These are phyloP conservation scores for Mechanitis mazaeus DNA, from an alignment of 2,888 invertebrate genomes.

Conservation along the genomic window DNA sequence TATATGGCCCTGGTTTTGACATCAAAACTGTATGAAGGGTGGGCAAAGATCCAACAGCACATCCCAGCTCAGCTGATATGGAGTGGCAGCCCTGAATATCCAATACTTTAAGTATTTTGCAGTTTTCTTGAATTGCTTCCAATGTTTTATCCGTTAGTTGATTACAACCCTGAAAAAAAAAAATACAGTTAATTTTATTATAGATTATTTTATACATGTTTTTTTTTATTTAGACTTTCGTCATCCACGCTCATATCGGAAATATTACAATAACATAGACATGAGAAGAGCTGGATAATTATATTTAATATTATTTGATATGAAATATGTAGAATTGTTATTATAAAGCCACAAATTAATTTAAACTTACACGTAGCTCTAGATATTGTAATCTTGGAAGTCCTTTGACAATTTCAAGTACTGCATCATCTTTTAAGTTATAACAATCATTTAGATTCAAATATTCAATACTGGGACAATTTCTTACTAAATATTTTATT, in stretches of 20 bases:
- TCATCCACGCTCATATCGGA: no score
- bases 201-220: neutral
- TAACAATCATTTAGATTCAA: slow-evolving; percentile 81
- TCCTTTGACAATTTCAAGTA: slow-evolving; percentile 53
- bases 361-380: slow-evolving; percentile 71
- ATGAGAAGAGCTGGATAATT: neutral
- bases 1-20: slow-evolving; percentile 67
- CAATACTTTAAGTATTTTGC: slow-evolving; percentile 72
- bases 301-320: neutral
- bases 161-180: slow-evolving; percentile 74
- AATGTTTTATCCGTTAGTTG: slow-evolving; percentile 77
- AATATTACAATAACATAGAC: no score
- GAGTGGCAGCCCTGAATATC: slow-evolving; percentile 76
- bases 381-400: slow-evolving; percentile 74
- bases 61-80: slow-evolving; percentile 66
- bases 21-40: slow-evolving; percentile 67
- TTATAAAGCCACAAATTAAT: slow-evolving; percentile 8
- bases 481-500: slow-evolving; percentile 77
- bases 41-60: slow-evolving; percentile 54
- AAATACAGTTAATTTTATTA: neutral
- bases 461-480: slow-evolving; percentile 83
- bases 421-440: slow-evolving; percentile 80
- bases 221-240: no score
- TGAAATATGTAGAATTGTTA: neutral
- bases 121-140: slow-evolving; percentile 65